A percentile compares a stretch with the other conserved stretches of the same genome.
phyloP scores from a whole-genome alignment of 2,113 vertebrate genomes.

The Pelmatolapia mariae region DNA sequence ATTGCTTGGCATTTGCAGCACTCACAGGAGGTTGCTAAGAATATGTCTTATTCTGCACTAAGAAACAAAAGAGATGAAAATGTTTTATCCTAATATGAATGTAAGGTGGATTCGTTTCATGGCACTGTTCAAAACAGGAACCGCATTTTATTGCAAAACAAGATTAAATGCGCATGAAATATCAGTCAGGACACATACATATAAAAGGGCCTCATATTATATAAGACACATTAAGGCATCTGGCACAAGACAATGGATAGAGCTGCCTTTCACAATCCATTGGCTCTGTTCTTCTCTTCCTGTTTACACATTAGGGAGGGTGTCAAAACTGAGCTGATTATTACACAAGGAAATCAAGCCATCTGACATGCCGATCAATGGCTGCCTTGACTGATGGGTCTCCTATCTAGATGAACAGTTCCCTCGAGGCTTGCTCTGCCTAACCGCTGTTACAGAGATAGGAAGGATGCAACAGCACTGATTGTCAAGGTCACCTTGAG shows the following conservation, averaged over 20 bases:
- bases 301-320: conserved; percentile 43
- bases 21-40: conserved; percentile 15
- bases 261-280: conserved; percentile 53
- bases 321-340: conserved; percentile 66
- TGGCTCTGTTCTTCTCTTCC: conserved; percentile 31
- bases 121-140: not conserved
- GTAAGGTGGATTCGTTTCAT: not conserved
- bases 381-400: conserved; percentile 64
- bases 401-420: conserved; percentile 60
- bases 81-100: conserved; percentile 7
- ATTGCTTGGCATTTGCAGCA: conserved; percentile 57
- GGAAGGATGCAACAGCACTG: not conserved
- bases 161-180: not conserved
- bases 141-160: not conserved
- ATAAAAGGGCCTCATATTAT: not conserved
- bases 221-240: not conserved
- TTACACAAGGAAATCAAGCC: conserved; percentile 68
- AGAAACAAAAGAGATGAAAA: conserved; percentile 17
- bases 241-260: not conserved
- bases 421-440: conserved; percentile 50
- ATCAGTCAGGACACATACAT: not conserved
- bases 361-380: conserved; percentile 65
- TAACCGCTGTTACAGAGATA: conserved; percentile 14
- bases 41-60: conserved; percentile 36
- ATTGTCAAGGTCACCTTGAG: conserved; percentile 55